Evolutionary conservation across 2,113 vertebrate genomes (phyloP), one percentile per base, ranked within the genome.

Genomic region (Limanda limanda): DNA sequence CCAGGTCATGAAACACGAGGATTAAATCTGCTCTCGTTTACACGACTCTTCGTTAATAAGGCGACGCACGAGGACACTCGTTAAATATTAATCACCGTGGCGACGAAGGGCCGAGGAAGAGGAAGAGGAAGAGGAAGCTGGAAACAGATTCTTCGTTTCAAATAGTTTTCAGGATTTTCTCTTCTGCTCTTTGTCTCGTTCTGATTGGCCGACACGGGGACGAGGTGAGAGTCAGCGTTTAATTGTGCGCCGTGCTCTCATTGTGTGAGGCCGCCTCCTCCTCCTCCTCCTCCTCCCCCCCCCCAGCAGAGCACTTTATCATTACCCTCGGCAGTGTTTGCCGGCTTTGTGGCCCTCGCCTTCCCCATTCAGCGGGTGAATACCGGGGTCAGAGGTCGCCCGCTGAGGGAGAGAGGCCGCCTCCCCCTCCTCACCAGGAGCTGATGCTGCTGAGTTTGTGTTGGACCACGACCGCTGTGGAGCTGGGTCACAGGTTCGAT

Each of bases 1-100:
- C 27, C 74, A 71, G 84, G 87, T 88, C 83, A 76, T 82, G 25
- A 65, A 68, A 83, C 40, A 13, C 3, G 40, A 2, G 12, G 54
- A 62, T 72, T 23, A 12, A 8, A 4, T 54, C 54, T 37, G 71
- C 60, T 61, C 77, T 59, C 77, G 14, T 84, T 82, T 75, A 52
- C 23, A 51, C 60, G 12, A 18, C 27, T 47, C 52, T 73, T 10
- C 13, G 40, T 3, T 42, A 12, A 3, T 42, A 13, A 42, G 10
- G 3, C 79, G 51, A 77, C 82, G 31, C 31, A 31, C 6, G 31
- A 31, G 31, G 31, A 79, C 68, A 66, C 27, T 71, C 6, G 68
- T 77, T 76, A 3, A 65, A 66, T 66, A 85, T 83, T 61, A 71
- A 85, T 80, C 61, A 27, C 68, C 35, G 76, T 11, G 31, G 78